A percentile compares a stretch with the other conserved stretches of the same genome.
Conservation (phyloP, 30 jellyfish, hydroid and myxozoan genomes). For the Hydractinia echinata region DNA sequence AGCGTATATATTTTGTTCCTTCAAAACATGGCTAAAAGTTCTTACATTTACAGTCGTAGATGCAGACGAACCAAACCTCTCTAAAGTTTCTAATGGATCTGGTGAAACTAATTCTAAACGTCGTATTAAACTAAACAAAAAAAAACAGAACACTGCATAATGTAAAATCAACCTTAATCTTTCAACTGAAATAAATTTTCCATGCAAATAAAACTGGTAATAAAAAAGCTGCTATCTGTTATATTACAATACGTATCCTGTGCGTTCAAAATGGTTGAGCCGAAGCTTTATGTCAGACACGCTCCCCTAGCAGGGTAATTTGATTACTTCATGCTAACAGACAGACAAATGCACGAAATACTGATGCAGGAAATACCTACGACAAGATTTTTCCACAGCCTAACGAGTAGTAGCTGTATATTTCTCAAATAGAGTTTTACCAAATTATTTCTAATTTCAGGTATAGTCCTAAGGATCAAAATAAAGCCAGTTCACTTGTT, state of each 20-base stretch:
- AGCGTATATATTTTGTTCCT: neutral
- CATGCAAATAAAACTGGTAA: neutral
- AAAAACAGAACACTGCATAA: neutral
- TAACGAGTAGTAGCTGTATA: neutral
- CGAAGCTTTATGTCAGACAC: too few species aligned
- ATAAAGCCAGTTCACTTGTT: too few species aligned
- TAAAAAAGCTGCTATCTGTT: too few species aligned
- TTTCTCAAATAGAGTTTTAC: neutral
- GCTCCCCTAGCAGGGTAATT: too few species aligned
- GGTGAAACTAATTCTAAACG: slow-evolving; percentile 69
- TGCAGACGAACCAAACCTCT: neutral
- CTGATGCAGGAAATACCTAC: too few species aligned
- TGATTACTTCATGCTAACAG: too few species aligned
- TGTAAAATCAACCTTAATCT: too few species aligned
- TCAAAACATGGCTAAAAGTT: neutral
- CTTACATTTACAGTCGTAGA: slow-evolving; percentile 31
- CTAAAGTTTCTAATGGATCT: slow-evolving; percentile 34
- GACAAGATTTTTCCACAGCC: too few species aligned
- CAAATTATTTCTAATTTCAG: neutral
- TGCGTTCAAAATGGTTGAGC: too few species aligned
- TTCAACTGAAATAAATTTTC: neutral
- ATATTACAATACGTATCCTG: too few species aligned
- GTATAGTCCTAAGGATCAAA: too few species aligned
- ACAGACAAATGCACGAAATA: too few species aligned
- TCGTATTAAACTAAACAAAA: slow-evolving; percentile 62